Percentiles rank a stretch among this genome's conserved stretches.
These are phyloP conservation scores for Typhlichthys subterraneus DNA, from an alignment of 2,797 vertebrate species.

Conservation along the genomic window DNA sequence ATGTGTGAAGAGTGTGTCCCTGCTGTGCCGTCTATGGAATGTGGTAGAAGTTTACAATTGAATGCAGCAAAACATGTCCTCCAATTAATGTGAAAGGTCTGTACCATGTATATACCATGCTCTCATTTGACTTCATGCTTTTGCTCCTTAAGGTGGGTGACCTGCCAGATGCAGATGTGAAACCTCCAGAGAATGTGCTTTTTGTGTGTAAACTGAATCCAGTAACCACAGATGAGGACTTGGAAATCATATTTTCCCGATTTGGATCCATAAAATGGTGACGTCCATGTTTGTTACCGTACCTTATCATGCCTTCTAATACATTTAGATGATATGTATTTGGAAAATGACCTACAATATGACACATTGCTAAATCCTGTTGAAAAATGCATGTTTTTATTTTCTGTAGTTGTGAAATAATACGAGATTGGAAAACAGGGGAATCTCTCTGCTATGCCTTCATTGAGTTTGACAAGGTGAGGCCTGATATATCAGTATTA, in stretches of 20 bases:
- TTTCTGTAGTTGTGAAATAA: slow-evolving; percentile 92
- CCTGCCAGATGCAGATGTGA: slow-evolving; percentile 92
- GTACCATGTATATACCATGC: background rate
- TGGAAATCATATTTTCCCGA: slow-evolving; percentile 97
- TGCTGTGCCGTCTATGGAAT: no score
- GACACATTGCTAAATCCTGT: background rate
- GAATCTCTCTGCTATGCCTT: slow-evolving; percentile 98
- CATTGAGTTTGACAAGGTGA: slow-evolving; percentile 98
- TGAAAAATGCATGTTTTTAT: background rate
- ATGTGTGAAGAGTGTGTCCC: no score
- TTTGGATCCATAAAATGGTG: slow-evolving; percentile 94
- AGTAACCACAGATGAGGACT: slow-evolving; percentile 94
- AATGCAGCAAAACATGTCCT: no score
- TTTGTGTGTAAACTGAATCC: slow-evolving; percentile 98
- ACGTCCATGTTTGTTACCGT: background rate
- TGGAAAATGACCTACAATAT: no score
- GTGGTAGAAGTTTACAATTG: no score
- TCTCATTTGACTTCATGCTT: no score
- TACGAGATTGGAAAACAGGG: slow-evolving; percentile 93
- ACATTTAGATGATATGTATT: no score
- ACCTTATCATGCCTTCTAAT: no score
- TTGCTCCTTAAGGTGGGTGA: slow-evolving; percentile 86
- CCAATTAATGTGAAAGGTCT: no score
- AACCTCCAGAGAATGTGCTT: slow-evolving; percentile 92
- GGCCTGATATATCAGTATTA: slow-evolving; percentile 12